Percentiles rank a stretch among this genome's conserved stretches.
These are phyloP conservation scores for Syrista parreyssii DNA, from an alignment of 2,888 invertebrate genomes.

Conservation along the genomic window DNA sequence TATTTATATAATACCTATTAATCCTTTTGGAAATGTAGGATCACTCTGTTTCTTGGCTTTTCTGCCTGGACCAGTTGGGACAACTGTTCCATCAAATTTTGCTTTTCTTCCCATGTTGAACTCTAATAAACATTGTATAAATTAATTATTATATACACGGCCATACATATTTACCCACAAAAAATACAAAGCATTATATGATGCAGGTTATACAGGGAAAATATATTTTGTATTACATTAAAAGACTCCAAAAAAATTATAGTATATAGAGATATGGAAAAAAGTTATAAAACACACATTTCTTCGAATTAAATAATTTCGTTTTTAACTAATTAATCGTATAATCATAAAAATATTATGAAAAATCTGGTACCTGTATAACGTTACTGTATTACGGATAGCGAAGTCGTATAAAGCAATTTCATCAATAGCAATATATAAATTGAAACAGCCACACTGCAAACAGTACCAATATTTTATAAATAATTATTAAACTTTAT, in stretches of 20 bases:
- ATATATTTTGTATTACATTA: background rate
- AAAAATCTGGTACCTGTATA: background rate
- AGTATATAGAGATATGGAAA: background rate
- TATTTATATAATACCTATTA: conserved; percentile 61
- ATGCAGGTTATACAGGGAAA: background rate
- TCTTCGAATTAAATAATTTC: background rate
- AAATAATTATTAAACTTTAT: background rate
- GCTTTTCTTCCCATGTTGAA: conserved; percentile 86
- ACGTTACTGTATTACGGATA: background rate
- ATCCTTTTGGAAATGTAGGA: conserved; percentile 75
- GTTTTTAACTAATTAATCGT: background rate
- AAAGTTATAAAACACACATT: background rate
- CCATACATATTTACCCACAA: conserved; percentile 7
- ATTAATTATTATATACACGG: background rate
- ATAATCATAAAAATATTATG: background rate
- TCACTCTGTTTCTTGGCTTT: conserved; percentile 89
- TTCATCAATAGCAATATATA: background rate
- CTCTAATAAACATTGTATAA: conserved; percentile 9
- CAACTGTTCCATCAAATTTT: conserved; percentile 76
- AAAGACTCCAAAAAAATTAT: background rate
- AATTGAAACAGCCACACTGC: background rate
- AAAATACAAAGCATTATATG: background rate
- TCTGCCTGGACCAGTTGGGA: conserved; percentile 85
- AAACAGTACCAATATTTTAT: background rate
- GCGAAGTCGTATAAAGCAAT: background rate